phyloP scores from a whole-genome alignment of 2,113 vertebrate genomes.

The Columba janthina region DNA sequence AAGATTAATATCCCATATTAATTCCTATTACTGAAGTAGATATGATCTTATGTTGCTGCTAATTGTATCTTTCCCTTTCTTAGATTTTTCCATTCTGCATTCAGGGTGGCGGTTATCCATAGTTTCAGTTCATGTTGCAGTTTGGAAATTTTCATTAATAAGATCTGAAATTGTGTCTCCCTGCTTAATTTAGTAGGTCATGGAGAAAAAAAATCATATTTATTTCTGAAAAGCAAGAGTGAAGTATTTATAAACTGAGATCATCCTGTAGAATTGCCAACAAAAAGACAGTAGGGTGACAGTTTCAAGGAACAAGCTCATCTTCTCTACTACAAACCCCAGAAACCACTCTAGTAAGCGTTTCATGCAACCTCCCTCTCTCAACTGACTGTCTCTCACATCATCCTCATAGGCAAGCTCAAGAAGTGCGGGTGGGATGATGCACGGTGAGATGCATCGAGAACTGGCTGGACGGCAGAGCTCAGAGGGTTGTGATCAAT shows the following conservation, averaged over 20 bases:
- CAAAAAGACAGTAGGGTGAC: not conserved
- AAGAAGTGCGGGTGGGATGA: too few relatives aligned
- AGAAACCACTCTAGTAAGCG: not conserved
- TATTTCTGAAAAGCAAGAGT: not conserved
- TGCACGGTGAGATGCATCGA: too few relatives aligned
- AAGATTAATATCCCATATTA: not conserved
- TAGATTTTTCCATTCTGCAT: slow-evolving; percentile 9
- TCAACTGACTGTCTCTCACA: not conserved
- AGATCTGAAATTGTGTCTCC: not conserved
- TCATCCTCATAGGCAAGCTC: too few relatives aligned
- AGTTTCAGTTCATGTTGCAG: not conserved
- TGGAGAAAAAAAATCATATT: not conserved
- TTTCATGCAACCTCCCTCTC: not conserved
- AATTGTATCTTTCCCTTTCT: not conserved
- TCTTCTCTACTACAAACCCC: not conserved
- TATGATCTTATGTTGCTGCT: not conserved
- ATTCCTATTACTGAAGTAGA: not conserved
- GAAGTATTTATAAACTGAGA: not conserved
- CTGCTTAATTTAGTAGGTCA: not conserved
- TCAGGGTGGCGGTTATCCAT: not conserved
- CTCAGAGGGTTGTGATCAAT: too few relatives aligned
- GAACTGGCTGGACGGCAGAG: too few relatives aligned
- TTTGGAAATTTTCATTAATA: slow-evolving; percentile 5
- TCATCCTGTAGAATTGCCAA: not conserved
- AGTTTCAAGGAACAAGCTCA: not conserved